These are phyloP conservation scores for Clepsis dumicolana DNA, from an alignment of 2,888 invertebrate species.

Conservation along the genomic window DNA sequence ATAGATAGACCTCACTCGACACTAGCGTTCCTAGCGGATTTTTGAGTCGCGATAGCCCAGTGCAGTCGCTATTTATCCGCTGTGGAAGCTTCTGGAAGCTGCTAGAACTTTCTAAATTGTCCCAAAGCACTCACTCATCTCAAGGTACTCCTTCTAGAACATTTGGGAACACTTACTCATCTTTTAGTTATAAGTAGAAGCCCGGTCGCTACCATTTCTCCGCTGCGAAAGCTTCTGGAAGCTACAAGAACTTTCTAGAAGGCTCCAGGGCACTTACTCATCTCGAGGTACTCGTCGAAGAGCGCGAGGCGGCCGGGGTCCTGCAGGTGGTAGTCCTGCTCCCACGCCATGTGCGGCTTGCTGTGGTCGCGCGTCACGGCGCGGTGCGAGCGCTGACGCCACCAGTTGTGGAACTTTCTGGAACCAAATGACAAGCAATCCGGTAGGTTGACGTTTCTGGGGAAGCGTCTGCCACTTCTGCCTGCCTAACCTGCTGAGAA, in stretches of 20 bases:
- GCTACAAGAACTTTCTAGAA: not conserved
- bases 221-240: not conserved
- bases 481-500: too few species aligned
- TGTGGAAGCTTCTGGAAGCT: not conserved
- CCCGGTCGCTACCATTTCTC: too few species aligned
- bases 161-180: too few species aligned
- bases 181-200: too few species aligned
- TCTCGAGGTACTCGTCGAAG: conserved; percentile 98
- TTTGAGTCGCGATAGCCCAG: too few species aligned
- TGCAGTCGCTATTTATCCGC: not conserved
- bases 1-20: too few species aligned
- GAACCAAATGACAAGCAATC: not conserved
- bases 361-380: conserved; percentile 91
- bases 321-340: conserved; percentile 96
- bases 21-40: too few species aligned
- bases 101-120: not conserved
- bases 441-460: too few species aligned
- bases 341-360: conserved; percentile 94
- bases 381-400: conserved; percentile 92
- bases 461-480: too few species aligned
- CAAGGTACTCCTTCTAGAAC: not conserved
- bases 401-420: conserved; percentile 94
- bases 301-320: conserved; percentile 95
- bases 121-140: not conserved
- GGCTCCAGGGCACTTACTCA: conserved; percentile 89